phyloP scores from a whole-genome alignment of 2,888 invertebrate species.

The Apotomis betuletana region DNA sequence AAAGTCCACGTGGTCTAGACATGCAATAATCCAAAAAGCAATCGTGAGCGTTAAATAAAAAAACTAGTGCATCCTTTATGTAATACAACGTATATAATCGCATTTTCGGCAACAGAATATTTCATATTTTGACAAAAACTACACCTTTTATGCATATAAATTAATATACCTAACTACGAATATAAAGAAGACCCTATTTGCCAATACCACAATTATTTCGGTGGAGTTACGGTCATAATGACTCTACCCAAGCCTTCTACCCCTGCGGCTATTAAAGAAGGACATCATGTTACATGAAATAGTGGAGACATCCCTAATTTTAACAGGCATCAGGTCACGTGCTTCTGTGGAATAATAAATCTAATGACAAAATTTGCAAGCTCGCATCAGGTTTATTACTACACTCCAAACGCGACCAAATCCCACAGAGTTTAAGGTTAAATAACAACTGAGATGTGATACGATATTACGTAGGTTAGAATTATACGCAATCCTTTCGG shows the following conservation, averaged over 20 bases:
- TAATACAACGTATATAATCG: too few relatives aligned
- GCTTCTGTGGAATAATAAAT: slow-evolving; percentile 22
- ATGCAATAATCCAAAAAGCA: too few relatives aligned
- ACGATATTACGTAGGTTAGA: neutral
- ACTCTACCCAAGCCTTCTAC: neutral
- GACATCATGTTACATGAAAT: neutral
- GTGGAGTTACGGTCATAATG: neutral
- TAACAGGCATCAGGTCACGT: slow-evolving; percentile 21
- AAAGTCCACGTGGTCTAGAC: too few relatives aligned
- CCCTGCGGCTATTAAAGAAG: neutral
- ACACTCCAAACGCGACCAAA: neutral
- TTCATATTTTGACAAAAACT: too few relatives aligned
- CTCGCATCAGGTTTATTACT: neutral
- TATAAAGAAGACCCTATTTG: too few relatives aligned
- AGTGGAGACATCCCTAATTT: slow-evolving; percentile 17
- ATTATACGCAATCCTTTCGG: neutral
- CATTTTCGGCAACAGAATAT: too few relatives aligned
- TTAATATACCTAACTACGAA: too few relatives aligned
- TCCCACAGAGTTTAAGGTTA: neutral
- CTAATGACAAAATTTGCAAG: neutral
- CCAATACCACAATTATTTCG: too few relatives aligned
- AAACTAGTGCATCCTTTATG: too few relatives aligned
- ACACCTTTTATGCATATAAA: too few relatives aligned
- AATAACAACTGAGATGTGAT: neutral
- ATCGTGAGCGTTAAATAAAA: too few relatives aligned